A percentile compares a stretch with the other conserved stretches of the same genome.
These are phyloP conservation scores for Lutraria rhynchaena DNA, from an alignment of 1,140 invertebrate genomes.

Conservation along the genomic window DNA sequence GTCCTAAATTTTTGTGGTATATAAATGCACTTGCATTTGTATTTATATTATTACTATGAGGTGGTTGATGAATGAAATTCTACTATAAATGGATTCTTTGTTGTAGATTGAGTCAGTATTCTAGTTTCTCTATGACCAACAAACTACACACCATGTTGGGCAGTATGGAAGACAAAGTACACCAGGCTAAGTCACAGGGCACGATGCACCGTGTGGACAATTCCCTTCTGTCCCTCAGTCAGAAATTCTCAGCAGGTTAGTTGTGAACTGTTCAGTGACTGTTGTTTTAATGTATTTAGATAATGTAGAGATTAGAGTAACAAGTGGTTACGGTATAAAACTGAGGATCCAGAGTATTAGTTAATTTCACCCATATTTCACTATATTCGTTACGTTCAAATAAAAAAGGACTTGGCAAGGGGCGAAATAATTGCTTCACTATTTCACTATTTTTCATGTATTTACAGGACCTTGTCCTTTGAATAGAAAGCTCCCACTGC, in stretches of 20 bases:
- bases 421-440: no score
- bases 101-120: slow-evolving; percentile 76
- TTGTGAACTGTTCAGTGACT: no score
- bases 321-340: no score
- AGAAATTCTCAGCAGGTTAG: slow-evolving; percentile 71
- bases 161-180: slow-evolving; percentile 76
- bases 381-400: no score
- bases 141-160: slow-evolving; percentile 77
- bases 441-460: not conserved
- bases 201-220: slow-evolving; percentile 55
- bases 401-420: no score
- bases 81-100: slow-evolving; percentile 12
- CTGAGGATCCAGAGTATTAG: no score
- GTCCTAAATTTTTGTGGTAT: not conserved
- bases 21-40: no score
- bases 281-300: no score
- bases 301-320: no score
- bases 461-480: slow-evolving; percentile 65
- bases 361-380: no score
- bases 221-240: slow-evolving; percentile 66
- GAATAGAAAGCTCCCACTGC: slow-evolving; percentile 64
- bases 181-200: slow-evolving; percentile 72
- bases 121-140: slow-evolving; percentile 71
- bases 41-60: no score
- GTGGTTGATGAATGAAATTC: no score